These are phyloP conservation scores for Aix galericulata DNA, from an alignment of 2,113 vertebrate species.

Conservation along the genomic window DNA sequence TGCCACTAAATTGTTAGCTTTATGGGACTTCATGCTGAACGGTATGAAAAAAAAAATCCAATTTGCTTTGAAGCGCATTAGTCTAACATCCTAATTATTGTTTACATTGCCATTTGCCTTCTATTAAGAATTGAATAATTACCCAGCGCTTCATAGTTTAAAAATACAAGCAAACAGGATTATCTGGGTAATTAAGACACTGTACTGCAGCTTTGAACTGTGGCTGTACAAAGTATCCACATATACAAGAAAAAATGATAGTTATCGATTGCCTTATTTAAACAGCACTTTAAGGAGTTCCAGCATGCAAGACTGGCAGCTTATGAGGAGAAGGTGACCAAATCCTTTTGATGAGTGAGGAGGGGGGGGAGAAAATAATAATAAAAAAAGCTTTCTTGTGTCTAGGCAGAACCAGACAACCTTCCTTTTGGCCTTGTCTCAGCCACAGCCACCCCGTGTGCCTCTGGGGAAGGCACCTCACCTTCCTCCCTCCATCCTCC, in stretches of 20 bases:
- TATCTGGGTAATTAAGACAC: constrained; percentile 87
- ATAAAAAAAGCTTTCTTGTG: not conserved
- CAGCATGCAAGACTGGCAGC: constrained; percentile 14
- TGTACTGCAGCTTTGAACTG: constrained; percentile 70
- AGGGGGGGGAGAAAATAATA: not conserved
- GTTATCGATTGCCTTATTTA: constrained; percentile 62
- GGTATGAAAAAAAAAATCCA: constrained; percentile 81
- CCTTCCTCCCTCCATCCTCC: not conserved
- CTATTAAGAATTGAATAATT: constrained; percentile 87
- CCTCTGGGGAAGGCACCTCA: not conserved
- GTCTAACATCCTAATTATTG: constrained; percentile 87
- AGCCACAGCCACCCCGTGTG: not conserved
- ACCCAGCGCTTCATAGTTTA: constrained; percentile 79
- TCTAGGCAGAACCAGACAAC: not conserved
- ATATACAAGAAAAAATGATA: constrained; percentile 30
- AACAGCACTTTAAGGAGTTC: constrained; percentile 35
- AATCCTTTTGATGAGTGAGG: not conserved
- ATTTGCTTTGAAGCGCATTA: constrained; percentile 84
- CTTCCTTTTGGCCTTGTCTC: not conserved
- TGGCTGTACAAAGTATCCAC: constrained; percentile 46
- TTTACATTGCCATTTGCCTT: constrained; percentile 87
- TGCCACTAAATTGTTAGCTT: constrained; percentile 79
- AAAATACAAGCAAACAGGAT: constrained; percentile 89
- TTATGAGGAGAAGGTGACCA: constrained; percentile 26
- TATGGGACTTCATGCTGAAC: constrained; percentile 84